Conservation (phyloP, 2,888 invertebrate genomes). For the Silvanus unidentatus region DNA sequence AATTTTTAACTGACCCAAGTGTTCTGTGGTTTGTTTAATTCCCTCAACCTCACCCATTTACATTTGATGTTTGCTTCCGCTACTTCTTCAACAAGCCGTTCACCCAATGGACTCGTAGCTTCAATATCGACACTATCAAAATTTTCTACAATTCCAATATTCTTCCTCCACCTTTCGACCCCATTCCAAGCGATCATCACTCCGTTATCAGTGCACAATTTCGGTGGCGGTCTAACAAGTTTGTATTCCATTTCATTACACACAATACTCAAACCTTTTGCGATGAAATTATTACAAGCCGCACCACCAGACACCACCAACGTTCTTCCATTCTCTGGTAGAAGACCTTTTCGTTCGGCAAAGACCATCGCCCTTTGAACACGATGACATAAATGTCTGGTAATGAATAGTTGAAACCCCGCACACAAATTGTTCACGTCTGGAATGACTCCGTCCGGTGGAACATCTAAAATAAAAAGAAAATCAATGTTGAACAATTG, state of each 20-base stretch:
- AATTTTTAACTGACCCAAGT: constrained; percentile 25
- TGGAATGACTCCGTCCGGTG: constrained; percentile 67
- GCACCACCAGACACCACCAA: constrained; percentile 91
- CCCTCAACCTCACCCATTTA: constrained; percentile 45
- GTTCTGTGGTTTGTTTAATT: constrained; percentile 31
- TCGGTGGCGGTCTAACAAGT: constrained; percentile 71
- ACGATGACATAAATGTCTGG: constrained; percentile 75
- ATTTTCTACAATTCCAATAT: constrained; percentile 44
- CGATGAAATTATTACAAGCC: constrained; percentile 85
- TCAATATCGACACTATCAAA: constrained; percentile 57
- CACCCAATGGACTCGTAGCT: constrained; percentile 59
- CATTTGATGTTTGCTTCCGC: constrained; percentile 52
- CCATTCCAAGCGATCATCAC: constrained; percentile 99
- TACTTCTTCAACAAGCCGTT: constrained; percentile 54
- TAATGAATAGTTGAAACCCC: constrained; percentile 66
- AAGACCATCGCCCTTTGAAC: constrained; percentile 79
- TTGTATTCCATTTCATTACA: constrained; percentile 60
- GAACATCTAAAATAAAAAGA: constrained; percentile 43
- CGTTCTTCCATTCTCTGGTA: constrained; percentile 54
- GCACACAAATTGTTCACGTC: constrained; percentile 80
- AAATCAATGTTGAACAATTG: background rate
- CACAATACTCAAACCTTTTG: constrained; percentile 60
- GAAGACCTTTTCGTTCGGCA: constrained; percentile 54
- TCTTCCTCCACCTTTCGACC: constrained; percentile 62
- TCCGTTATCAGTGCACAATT: constrained; percentile 95